Percentiles rank a stretch among this genome's conserved stretches.
phyloP scores from a whole-genome alignment of 2,113 vertebrate species.

The Poeciliopsis turrubarensis region DNA sequence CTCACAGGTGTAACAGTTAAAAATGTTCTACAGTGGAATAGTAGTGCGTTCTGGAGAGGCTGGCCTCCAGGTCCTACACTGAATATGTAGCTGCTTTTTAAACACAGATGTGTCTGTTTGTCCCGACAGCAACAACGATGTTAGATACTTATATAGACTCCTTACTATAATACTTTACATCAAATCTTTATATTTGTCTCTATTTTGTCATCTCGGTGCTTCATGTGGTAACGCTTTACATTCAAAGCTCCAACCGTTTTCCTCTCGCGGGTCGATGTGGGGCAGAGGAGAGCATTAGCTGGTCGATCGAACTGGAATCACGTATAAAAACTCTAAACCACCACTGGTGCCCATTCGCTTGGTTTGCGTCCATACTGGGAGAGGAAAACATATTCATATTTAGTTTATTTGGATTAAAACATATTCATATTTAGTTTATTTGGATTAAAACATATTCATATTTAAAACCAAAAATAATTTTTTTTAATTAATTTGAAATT shows the following conservation, averaged over 20 bases:
- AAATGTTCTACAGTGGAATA: not conserved
- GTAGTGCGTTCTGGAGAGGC: not conserved
- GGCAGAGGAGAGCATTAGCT: slow-evolving; percentile 12
- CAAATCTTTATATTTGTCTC: not conserved
- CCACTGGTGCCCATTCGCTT: slow-evolving; percentile 83
- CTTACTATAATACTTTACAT: not conserved
- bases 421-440: too few species aligned
- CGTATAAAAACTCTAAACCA: slow-evolving; percentile 52
- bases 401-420: too few species aligned
- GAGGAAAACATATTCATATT: not conserved
- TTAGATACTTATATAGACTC: slow-evolving; percentile 1
- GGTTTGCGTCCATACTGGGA: slow-evolving; percentile 82
- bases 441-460: not conserved
- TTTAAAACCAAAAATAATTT: not conserved
- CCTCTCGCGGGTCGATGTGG: not conserved
- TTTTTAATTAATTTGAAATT: not conserved
- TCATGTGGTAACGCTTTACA: not conserved
- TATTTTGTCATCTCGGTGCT: slow-evolving; percentile 8
- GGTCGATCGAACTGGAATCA: slow-evolving; percentile 33
- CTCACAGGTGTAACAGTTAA: slow-evolving; percentile 27
- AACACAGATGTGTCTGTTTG: slow-evolving; percentile 26
- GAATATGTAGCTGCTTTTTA: slow-evolving; percentile 17
- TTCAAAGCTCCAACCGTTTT: slow-evolving; percentile 13
- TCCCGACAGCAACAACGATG: not conserved
- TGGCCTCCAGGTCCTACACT: slow-evolving; percentile 9